These are phyloP conservation scores for Drosophila prostipennis DNA, from an alignment of 2,888 invertebrate genomes.

Conservation along the genomic window DNA sequence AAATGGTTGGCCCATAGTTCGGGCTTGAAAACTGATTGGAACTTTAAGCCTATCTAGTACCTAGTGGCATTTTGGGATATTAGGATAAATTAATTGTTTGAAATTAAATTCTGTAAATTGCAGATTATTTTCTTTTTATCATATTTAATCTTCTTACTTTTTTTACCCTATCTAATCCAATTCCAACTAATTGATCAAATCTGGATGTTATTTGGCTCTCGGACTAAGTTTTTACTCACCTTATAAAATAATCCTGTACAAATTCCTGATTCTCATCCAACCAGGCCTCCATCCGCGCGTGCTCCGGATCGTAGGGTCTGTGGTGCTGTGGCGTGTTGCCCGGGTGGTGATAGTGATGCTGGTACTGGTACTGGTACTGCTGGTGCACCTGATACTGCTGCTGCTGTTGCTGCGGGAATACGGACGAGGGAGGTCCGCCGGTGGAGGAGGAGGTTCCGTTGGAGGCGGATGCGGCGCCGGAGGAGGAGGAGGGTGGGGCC, in stretches of 20 bases:
- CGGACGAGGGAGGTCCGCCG: slow-evolving; percentile 27
- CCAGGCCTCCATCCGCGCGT: slow-evolving; percentile 96
- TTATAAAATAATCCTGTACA: slow-evolving; percentile 96
- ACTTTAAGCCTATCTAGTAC: no score
- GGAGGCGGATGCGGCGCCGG: no score
- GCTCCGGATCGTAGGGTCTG: slow-evolving; percentile 91
- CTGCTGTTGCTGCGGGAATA: slow-evolving; percentile 47
- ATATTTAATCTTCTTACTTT: no score
- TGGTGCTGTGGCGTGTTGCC: slow-evolving; percentile 76
- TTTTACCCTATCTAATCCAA: no score
- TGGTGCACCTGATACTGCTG: slow-evolving; percentile 17
- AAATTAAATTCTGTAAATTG: no score
- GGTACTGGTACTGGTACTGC: slow-evolving; percentile 54
- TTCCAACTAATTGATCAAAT: no score
- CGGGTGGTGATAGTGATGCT: slow-evolving; percentile 63
- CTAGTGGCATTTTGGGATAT: no score
- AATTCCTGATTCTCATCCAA: slow-evolving; percentile 98
- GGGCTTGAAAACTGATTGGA: neutral
- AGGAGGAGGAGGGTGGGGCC: slow-evolving; percentile 65
- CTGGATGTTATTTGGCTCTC: no score
- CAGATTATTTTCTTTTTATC: no score
- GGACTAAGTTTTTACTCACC: slow-evolving; percentile 85
- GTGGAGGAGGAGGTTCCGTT: slow-evolving; percentile 65
- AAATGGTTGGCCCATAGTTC: neutral
- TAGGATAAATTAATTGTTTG: no score